A percentile compares a stretch with the other conserved stretches of the same genome.
These are phyloP conservation scores for Ranitomeya variabilis DNA, from an alignment of 2,113 vertebrate species.

Conservation along the genomic window DNA sequence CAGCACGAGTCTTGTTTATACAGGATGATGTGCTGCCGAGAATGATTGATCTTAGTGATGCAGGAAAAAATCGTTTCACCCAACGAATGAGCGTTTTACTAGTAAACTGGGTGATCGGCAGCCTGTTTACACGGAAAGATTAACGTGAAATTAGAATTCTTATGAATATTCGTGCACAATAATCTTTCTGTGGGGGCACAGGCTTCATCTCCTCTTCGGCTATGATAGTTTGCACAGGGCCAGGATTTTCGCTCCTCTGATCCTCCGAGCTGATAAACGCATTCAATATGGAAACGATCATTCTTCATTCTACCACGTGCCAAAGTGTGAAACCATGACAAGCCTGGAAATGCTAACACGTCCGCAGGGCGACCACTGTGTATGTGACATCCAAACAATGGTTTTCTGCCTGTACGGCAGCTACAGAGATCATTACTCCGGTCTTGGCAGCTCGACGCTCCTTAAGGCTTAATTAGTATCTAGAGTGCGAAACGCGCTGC, in stretches of 20 bases:
- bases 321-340: constrained; percentile 22
- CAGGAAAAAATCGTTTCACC: too few relatives aligned
- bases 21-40: too few relatives aligned
- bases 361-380: neutral
- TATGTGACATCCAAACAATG: constrained; percentile 1
- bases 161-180: too few relatives aligned
- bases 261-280: neutral
- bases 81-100: too few relatives aligned
- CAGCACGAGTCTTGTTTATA: too few relatives aligned
- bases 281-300: constrained; percentile 15
- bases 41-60: too few relatives aligned
- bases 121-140: too few relatives aligned
- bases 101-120: too few relatives aligned
- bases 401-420: constrained; percentile 13
- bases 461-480: constrained; percentile 31
- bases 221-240: neutral
- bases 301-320: constrained; percentile 1
- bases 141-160: too few relatives aligned
- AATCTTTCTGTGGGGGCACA: too few relatives aligned
- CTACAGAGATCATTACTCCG: constrained; percentile 27
- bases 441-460: neutral
- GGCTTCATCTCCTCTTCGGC: too few relatives aligned
- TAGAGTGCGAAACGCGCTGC: constrained; percentile 7
- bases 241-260: neutral
- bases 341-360: neutral